These are phyloP conservation scores for Argyrosomus regius DNA, from an alignment of 2,797 vertebrate genomes.

Conservation along the genomic window DNA sequence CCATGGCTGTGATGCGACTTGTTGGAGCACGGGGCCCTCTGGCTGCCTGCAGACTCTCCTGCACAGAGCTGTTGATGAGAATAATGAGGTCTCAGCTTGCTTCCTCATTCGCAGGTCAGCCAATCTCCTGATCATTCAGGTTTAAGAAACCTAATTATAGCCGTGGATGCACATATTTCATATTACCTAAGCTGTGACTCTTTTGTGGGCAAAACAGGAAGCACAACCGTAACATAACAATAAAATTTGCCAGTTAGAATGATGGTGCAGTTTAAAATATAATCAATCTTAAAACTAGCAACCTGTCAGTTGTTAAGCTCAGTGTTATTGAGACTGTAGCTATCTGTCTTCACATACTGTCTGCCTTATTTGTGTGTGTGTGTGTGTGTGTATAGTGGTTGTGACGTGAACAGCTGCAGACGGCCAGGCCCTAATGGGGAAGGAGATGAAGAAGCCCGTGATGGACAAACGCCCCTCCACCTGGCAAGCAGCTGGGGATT, in stretches of 20 bases:
- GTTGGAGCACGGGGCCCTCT: constrained; percentile 93
- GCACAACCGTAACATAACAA: not conserved
- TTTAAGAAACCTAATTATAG: not conserved
- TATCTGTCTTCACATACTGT: not conserved
- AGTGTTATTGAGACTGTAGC: not conserved
- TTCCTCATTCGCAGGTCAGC: constrained; percentile 98
- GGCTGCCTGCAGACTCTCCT: constrained; percentile 95
- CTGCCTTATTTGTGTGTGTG: not conserved
- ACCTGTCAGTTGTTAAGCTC: not conserved
- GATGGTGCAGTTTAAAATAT: not conserved
- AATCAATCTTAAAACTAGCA: not conserved
- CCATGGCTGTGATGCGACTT: constrained; percentile 96
- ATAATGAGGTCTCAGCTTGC: constrained; percentile 93
- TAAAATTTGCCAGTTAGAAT: not conserved
- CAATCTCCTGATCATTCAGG: not conserved
- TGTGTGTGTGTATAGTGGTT: constrained; percentile 85
- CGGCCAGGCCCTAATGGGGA: constrained; percentile 93
- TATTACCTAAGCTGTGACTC: not conserved
- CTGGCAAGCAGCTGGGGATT: constrained; percentile 96
- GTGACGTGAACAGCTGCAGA: constrained; percentile 95
- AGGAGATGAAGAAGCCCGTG: constrained; percentile 96
- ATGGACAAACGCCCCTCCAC: constrained; percentile 95
- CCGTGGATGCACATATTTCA: not conserved
- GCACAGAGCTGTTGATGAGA: constrained; percentile 96
- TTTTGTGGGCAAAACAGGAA: not conserved